Base-by-base conservation (phyloP, 2,113 vertebrate species). In the Urocynchramus pylzowi region DNA sequence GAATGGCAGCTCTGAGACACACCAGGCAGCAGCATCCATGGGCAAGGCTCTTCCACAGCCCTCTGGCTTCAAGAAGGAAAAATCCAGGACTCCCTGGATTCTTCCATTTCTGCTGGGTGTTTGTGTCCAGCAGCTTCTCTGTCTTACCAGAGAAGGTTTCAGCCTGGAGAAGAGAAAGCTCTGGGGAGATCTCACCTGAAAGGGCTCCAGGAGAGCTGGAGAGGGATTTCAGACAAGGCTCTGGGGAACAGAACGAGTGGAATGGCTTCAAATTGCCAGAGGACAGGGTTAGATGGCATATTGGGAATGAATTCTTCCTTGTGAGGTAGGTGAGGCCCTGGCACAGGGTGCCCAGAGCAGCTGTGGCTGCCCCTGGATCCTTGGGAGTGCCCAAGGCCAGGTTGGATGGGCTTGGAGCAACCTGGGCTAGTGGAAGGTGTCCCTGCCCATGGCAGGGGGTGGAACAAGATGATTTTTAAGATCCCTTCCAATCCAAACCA, bases 361-460 rank as follows among this genome's bases (percentile, higher is more conserved):
- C 52, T 74, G 44, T 59, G 68, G 33, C 52, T 74, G 23, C 11
- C 16, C 52, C 23, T 50, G 79, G 15, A 37, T 37, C 44, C 37
- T 44, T 73, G 77, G 44, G 0, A 45, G 16, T 60, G 45, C 5
- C 24, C 78, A 12, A 60, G 20, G 13, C 13, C 23, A 22, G 16
- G 16, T 0, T 82, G 53, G 31, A 37, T 0, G 0, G 8, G 31
- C 16, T 52, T 65, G 50, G 45, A 82, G 69, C n/a, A 8, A 0
- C 16, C n/a, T 53, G 39, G 23, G 10, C 0, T 0, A 6, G 45
- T 21, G 28, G n/a, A 7, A 45, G 11, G 1, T 37, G 22, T 37
- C 59, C 4, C 27, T 65, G 59, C 21, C 65, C 15, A 3, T 57
- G 37, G 27, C 42, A 50, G 12, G 15, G 16, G 7, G 5, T 37